Evolutionary conservation across 2,113 vertebrate species (phyloP).

Genomic region (Syngnathus scovelli): DNA sequence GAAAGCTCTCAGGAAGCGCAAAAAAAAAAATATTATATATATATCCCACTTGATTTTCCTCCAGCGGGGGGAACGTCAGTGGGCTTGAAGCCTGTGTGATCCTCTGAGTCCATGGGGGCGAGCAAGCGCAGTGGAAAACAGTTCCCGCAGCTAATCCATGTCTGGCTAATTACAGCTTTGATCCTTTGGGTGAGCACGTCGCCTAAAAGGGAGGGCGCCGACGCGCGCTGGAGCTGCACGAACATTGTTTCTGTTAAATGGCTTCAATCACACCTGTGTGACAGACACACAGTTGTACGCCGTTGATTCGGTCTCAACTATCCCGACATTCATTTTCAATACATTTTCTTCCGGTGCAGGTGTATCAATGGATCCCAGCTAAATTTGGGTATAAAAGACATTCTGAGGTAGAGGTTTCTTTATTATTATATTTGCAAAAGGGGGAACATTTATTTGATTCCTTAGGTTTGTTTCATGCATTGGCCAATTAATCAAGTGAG

Average conservation of each 20-base stretch:
- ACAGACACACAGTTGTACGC: background rate
- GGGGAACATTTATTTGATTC: too few relatives aligned
- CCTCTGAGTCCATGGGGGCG: constrained; percentile 35
- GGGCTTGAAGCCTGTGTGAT: constrained; percentile 38
- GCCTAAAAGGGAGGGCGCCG: constrained; percentile 36
- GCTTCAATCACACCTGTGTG: background rate
- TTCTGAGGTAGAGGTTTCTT: too few relatives aligned
- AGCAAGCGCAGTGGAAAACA: constrained; percentile 56
- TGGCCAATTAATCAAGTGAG: too few relatives aligned
- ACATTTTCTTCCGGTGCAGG: background rate
- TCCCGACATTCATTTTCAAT: background rate
- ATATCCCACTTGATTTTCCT: constrained; percentile 13
- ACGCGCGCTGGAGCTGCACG: background rate
- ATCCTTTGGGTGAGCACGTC: constrained; percentile 54
- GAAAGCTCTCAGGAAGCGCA: background rate
- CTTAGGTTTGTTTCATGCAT: too few relatives aligned
- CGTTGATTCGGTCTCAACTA: background rate
- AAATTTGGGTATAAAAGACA: background rate
- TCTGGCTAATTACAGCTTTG: constrained; percentile 68
- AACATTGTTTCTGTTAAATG: background rate
- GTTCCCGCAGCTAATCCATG: constrained; percentile 63
- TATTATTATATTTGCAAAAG: too few relatives aligned
- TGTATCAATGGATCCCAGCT: background rate
- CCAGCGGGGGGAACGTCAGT: constrained; percentile 15
- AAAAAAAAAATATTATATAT: background rate